Conservation (phyloP, 2,113 vertebrate species). For the Chaetorhynchus papuensis region DNA sequence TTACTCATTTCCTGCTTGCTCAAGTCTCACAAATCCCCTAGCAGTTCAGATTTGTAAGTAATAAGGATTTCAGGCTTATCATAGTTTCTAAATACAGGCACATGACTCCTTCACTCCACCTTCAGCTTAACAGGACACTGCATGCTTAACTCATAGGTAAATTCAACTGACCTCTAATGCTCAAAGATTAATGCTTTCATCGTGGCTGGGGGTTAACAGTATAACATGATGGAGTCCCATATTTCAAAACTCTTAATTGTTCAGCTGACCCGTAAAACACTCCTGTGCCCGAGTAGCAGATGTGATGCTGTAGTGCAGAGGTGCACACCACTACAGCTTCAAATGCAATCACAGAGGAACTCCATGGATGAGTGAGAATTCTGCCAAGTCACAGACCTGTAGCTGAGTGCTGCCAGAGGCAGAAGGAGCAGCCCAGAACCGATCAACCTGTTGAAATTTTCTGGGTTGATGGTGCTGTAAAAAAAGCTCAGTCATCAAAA, state of each 20-base stretch:
- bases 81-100: slow-evolving; percentile 26
- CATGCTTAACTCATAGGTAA: not conserved
- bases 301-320: not conserved
- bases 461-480: not conserved
- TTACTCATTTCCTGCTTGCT: not conserved
- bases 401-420: not conserved
- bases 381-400: not conserved
- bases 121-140: not conserved
- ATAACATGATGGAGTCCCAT: not conserved
- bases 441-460: not conserved
- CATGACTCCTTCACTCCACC: not conserved
- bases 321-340: fast-evolving
- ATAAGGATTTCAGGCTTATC: slow-evolving; percentile 6
- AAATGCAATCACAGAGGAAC: not conserved
- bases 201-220: not conserved
- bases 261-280: not conserved
- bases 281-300: not conserved
- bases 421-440: not conserved
- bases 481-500: not conserved
- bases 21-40: not conserved
- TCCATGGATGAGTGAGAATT: not conserved
- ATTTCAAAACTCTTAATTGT: not conserved
- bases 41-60: not conserved
- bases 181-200: not conserved
- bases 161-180: not conserved